Percentiles rank a stretch among this genome's conserved stretches.
Conservation (phyloP, 2,797 vertebrate genomes). For the Rhabdophis nuchalis region DNA sequence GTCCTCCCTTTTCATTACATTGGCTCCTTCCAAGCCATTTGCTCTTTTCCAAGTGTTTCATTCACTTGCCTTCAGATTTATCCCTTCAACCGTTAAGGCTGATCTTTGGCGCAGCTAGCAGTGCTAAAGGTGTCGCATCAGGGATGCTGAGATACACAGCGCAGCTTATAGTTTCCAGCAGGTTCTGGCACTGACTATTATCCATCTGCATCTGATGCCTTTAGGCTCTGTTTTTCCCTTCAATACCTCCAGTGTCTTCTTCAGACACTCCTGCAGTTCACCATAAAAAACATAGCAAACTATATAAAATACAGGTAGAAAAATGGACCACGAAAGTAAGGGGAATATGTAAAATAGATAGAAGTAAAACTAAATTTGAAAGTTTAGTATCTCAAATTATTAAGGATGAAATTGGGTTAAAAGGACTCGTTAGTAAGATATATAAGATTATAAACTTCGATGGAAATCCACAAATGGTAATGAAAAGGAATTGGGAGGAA, state of each 20-base stretch:
- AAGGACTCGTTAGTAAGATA: too few relatives aligned
- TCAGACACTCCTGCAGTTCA: neutral
- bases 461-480: too few relatives aligned
- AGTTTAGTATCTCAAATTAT: too few relatives aligned
- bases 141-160: neutral
- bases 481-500: too few relatives aligned
- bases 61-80: neutral
- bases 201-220: neutral
- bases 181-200: neutral
- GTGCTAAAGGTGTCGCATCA: neutral
- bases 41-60: neutral
- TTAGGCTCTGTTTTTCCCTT: neutral
- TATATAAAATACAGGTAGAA: too few relatives aligned
- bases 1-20: neutral
- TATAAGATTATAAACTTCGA: too few relatives aligned
- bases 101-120: neutral
- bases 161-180: neutral
- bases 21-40: constrained; percentile 1
- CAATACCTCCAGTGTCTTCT: neutral
- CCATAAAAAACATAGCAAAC: neutral
- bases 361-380: too few relatives aligned
- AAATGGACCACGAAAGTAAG: too few relatives aligned
- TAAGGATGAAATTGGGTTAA: too few relatives aligned
- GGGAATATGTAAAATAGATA: too few relatives aligned
- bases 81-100: constrained; percentile 5